Evolutionary conservation across 1,140 invertebrate species (phyloP), one percentile per base, ranked within the genome.

Genomic region (Lanistes nyassanus): DNA sequence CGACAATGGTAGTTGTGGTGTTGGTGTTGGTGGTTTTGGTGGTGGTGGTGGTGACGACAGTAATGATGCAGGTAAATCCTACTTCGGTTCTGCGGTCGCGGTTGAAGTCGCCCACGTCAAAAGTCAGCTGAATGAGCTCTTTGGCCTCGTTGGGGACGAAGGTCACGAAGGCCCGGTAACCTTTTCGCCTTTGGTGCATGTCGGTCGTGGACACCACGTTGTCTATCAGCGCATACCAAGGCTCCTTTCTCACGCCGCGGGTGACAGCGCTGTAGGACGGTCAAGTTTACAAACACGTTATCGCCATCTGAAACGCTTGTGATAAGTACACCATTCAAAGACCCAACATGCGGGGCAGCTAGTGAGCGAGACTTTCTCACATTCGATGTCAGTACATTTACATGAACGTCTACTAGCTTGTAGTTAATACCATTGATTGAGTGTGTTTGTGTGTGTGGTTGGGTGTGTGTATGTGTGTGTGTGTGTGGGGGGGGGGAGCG

Each of bases 31-130:
- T 34, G 19, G 62, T 23, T 0, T 23, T 16, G 29, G 62, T 21
- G 62, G 29, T 16, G 29, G 62, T n/a, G n/a, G n/a, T n/a, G n/a
- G n/a, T 21, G 53, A 56, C 19, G n/a, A n/a, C n/a, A n/a, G n/a
- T 19, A 56, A n/a, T n/a, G n/a, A n/a, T n/a, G n/a, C n/a, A n/a
- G n/a, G n/a, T n/a, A n/a, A n/a, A 51, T 36, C 69, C 51, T 71
- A 85, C 84, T 76, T 81, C 81, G 21, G 81, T 74, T 55, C 72
- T 76, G 26, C 74, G 64, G 21, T 82, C 79, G 23, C 79, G 75
- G 39, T 77, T 80, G 68, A 79, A 85, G 58, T 83, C 79, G 58
- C 76, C 80, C 39, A 80, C 75, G 71, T 85, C 84, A 72, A 85
- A 85, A 3, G 77, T 80, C 16, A 85, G 71, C 53, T 84, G 79